Percentiles rank a stretch among this genome's conserved stretches.
phyloP scores from a whole-genome alignment of 1,140 invertebrate species.

The Condylostylus longicornis region DNA sequence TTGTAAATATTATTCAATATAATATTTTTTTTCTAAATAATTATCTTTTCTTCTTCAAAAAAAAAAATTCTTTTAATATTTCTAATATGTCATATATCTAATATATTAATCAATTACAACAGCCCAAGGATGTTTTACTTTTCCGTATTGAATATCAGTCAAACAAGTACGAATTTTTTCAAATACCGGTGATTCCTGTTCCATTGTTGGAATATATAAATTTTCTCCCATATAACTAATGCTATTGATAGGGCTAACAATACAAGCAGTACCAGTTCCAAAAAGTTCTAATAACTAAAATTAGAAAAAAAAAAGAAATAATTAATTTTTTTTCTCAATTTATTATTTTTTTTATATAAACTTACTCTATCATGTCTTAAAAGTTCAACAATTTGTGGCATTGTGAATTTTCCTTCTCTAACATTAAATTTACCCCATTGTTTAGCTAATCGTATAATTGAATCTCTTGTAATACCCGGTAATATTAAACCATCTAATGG shows the following conservation, averaged over 20 bases:
- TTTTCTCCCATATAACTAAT: conserved; percentile 55
- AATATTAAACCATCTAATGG: conserved; percentile 81
- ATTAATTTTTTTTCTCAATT: too few species aligned
- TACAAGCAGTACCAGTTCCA: conserved; percentile 84
- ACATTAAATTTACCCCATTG: conserved; percentile 83
- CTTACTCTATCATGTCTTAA: conserved; percentile 71
- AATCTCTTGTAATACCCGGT: conserved; percentile 82
- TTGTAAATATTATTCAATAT: too few species aligned
- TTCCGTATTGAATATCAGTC: conserved; percentile 74
- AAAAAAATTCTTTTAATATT: too few species aligned
- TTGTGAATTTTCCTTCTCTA: conserved; percentile 68
- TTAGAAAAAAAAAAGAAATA: conserved; percentile 1
- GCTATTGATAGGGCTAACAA: conserved; percentile 74
- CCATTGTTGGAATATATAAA: conserved; percentile 58
- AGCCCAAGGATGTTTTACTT: conserved; percentile 65
- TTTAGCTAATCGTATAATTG: conserved; percentile 63
- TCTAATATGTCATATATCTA: too few species aligned
- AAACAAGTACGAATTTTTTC: conserved; percentile 55
- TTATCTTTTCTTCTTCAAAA: too few species aligned
- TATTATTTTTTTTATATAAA: conserved; percentile 9
- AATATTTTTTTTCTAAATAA: too few species aligned
- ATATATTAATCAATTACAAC: conserved; percentile 23
- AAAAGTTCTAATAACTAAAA: conserved; percentile 80
- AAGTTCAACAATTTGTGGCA: conserved; percentile 63
- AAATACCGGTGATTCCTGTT: conserved; percentile 50